Evolutionary conservation across 2,113 vertebrate species (phyloP).

Genomic region (Mobula hypostoma): DNA sequence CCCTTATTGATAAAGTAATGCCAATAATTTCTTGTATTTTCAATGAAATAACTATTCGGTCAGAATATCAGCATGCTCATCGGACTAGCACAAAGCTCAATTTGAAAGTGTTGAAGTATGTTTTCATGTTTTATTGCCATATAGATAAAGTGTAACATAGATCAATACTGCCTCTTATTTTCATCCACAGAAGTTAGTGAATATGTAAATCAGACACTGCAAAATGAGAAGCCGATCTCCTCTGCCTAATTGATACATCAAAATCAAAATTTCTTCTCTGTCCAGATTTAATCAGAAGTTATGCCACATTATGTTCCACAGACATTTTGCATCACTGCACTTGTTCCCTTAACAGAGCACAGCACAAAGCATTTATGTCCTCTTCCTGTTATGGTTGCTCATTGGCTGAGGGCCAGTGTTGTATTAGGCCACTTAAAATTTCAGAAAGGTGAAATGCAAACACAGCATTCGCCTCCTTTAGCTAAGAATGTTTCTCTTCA

Average conservation of each 20-base stretch:
- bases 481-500: neutral
- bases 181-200: neutral
- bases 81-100: neutral
- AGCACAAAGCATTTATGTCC: neutral
- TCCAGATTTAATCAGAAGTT: neutral
- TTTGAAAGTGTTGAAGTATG: neutral
- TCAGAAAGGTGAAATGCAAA: neutral
- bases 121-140: neutral
- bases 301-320: neutral
- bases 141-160: neutral
- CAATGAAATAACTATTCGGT: neutral
- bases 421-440: neutral
- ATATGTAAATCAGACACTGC: neutral
- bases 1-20: neutral
- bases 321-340: neutral
- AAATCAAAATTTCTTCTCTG: neutral
- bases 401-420: neutral
- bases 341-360: neutral
- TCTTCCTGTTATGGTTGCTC: neutral
- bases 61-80: neutral
- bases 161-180: neutral
- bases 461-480: neutral
- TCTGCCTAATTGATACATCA: neutral
- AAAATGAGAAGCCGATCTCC: neutral
- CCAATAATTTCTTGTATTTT: neutral